A percentile compares a stretch with the other conserved stretches of the same genome.
phyloP scores from a whole-genome alignment of 2,888 invertebrate genomes.

The Didymodactylos carnosus region DNA sequence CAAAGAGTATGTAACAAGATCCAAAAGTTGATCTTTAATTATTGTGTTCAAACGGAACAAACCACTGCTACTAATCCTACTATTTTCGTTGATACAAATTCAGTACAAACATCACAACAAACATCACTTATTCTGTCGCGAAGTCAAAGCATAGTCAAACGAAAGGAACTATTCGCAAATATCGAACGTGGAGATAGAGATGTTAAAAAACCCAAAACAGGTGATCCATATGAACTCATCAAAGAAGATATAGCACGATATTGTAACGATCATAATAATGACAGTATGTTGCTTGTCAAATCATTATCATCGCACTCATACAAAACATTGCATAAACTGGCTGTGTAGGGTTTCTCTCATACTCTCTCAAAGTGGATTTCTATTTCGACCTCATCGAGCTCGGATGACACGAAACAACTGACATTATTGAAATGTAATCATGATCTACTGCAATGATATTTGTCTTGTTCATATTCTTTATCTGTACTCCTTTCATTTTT shows the following conservation, averaged over 20 bases:
- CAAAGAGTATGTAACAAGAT: not conserved
- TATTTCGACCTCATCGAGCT: not conserved
- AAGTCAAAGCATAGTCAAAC: no score
- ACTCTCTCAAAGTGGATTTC: not conserved
- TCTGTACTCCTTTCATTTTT: not conserved
- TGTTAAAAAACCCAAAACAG: not conserved
- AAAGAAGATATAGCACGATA: not conserved
- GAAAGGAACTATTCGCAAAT: no score
- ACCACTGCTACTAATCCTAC: not conserved
- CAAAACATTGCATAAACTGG: not conserved
- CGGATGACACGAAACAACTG: not conserved
- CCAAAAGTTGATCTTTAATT: not conserved
- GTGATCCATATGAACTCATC: not conserved
- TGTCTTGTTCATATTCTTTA: not conserved
- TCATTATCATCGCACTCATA: not conserved
- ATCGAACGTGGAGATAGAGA: no score
- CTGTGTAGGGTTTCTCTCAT: not conserved
- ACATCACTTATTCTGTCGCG: no score
- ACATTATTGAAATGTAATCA: not conserved
- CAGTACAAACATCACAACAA: not conserved
- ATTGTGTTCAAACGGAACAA: not conserved
- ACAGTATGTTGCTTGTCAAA: not conserved
- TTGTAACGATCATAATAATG: not conserved
- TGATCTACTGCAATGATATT: not conserved
- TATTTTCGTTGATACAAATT: not conserved